A percentile compares a stretch with the other conserved stretches of the same genome.
Conservation (phyloP, 2,797 vertebrate genomes). For the Tokudaia tokunoshimensis region DNA sequence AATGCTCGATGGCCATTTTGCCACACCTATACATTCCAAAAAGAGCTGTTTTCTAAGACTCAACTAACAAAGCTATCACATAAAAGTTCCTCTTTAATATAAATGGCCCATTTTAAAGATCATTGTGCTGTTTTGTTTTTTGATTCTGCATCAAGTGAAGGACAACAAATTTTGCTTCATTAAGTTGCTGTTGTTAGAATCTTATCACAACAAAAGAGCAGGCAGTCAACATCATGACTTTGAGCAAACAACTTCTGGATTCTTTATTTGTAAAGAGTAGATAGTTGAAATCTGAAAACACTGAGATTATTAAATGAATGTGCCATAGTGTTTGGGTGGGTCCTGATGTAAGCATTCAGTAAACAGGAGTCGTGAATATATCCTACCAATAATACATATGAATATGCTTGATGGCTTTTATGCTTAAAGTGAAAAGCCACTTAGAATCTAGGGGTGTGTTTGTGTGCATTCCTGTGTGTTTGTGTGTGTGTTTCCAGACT, state of each 20-base stretch:
- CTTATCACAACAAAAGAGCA: neutral
- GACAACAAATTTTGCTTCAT: neutral
- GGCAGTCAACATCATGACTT: neutral
- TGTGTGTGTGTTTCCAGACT: neutral
- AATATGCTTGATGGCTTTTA: neutral
- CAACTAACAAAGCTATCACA: constrained; percentile 4
- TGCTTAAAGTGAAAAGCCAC: neutral
- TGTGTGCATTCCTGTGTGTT: neutral
- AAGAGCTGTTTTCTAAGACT: neutral
- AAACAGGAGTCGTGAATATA: neutral
- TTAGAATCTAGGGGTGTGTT: neutral
- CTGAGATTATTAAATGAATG: neutral
- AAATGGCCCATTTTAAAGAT: neutral
- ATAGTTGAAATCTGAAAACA: neutral
- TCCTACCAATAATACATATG: neutral
- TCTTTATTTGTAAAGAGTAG: neutral
- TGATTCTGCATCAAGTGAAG: neutral
- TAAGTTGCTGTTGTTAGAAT: neutral
- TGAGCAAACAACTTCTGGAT: neutral
- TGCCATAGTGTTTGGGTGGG: neutral
- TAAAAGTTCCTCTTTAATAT: neutral
- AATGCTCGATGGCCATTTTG: neutral
- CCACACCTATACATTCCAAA: neutral
- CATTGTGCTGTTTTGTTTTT: neutral
- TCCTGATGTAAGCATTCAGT: neutral